These are phyloP conservation scores for Poecilia wingei DNA, from an alignment of 2,797 vertebrate species.

Conservation along the genomic window DNA sequence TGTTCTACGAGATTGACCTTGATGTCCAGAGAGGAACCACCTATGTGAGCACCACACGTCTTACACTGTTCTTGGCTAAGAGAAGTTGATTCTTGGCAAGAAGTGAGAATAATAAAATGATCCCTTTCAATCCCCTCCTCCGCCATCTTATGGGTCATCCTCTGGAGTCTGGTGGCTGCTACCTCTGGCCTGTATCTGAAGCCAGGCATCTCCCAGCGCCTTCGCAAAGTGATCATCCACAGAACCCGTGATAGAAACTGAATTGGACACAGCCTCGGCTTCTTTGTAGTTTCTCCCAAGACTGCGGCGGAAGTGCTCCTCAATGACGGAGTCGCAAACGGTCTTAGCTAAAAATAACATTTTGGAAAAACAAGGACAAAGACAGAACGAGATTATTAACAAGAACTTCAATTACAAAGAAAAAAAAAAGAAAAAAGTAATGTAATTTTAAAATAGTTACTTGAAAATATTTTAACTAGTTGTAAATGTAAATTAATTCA, in stretches of 20 bases:
- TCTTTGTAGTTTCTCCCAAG: conserved; percentile 97
- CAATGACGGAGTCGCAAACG: conserved; percentile 93
- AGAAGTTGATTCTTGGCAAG: conserved; percentile 61
- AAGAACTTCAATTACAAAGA: not conserved
- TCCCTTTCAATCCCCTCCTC: too few relatives aligned
- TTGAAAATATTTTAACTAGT: not conserved
- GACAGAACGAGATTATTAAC: conserved; percentile 10
- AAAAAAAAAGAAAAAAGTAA: not conserved
- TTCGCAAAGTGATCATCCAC: conserved; percentile 99
- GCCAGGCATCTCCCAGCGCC: conserved; percentile 96
- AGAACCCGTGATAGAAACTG: conserved; percentile 94
- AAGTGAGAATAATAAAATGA: conserved; percentile 32
- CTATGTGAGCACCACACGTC: conserved; percentile 48
- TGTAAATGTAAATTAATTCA: not conserved
- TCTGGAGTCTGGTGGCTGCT: conserved; percentile 77
- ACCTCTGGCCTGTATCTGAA: conserved; percentile 94
- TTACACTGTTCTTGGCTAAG: conserved; percentile 69
- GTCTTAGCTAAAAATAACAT: conserved; percentile 73
- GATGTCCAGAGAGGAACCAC: conserved; percentile 27
- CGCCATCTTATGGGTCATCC: conserved; percentile 81
- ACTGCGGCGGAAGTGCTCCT: conserved; percentile 97
- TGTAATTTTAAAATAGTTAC: not conserved
- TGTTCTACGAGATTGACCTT: conserved; percentile 37
- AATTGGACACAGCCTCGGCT: conserved; percentile 88
- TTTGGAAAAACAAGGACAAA: not conserved